Evolutionary conservation across 2,797 vertebrate genomes (phyloP).

Genomic region (Chaetophractus vellerosus): DNA sequence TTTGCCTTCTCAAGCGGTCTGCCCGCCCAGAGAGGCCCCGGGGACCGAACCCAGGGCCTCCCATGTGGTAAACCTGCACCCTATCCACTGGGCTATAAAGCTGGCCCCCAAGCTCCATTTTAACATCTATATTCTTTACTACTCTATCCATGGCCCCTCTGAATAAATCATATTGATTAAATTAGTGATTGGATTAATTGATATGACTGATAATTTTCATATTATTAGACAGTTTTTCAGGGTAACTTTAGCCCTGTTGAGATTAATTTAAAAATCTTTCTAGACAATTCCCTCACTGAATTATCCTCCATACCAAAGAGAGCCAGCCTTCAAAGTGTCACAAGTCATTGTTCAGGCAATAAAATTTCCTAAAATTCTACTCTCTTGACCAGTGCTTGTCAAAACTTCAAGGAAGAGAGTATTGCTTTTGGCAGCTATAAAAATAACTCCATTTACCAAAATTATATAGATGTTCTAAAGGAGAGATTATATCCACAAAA

Average conservation of each 20-base stretch:
- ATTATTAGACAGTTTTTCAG: background rate
- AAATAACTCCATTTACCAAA: background rate
- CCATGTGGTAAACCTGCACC: too few species aligned
- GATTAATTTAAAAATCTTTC: background rate
- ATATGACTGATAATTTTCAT: background rate
- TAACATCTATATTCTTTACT: background rate
- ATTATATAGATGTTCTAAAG: background rate
- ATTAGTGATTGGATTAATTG: background rate
- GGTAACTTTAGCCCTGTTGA: background rate
- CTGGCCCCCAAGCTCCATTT: background rate
- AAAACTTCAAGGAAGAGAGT: background rate
- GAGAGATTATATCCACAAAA: background rate
- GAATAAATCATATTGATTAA: background rate
- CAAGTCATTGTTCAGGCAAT: background rate
- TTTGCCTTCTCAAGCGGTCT: too few species aligned
- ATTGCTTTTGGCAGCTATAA: background rate
- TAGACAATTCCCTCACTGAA: background rate
- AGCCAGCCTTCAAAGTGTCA: background rate
- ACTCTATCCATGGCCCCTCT: background rate
- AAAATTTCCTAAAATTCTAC: background rate
- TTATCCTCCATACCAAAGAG: background rate
- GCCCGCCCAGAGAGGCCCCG: too few species aligned
- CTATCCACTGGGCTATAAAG: too few species aligned
- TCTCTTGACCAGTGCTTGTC: background rate
- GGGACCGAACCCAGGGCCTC: too few species aligned